Evolutionary conservation across 2,113 vertebrate species (phyloP), one percentile per base, ranked within the genome.

Genomic region (Hippocampus zosterae): DNA sequence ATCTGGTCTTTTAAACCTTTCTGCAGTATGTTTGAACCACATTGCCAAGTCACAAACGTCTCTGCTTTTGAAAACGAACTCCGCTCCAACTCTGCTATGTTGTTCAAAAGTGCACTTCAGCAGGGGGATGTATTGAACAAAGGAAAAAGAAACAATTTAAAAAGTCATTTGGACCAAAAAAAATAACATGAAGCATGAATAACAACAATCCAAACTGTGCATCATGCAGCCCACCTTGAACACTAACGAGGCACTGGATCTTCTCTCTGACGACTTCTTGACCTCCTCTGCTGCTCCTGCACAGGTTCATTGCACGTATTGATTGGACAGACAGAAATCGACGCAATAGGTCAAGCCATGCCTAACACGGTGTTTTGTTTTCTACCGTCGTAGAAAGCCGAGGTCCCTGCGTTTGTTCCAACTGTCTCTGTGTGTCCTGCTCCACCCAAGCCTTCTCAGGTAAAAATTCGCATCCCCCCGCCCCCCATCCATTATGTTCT

Each of bases 201-300:
- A 44, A 44, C 11, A 48, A 18, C 46, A 48, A 48, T 3, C n/a
- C 13, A 11, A 23, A 29, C 12, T 63, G 19, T 16, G 65, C n/a
- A n/a, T 56, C 64, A 63, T 73, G 0, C 76, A 92, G 91, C 86
- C 91, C 61, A 77, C 84, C 53, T 69, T 92, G 81, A 82, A 50
- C 13, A 50, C 85, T 0, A 69, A 25, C 27, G 88, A 90, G 0
- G 92, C 90, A 59, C 85, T 93, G 80, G 91, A 90, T 73, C 0
- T 92, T 70, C 79, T 93, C 66, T 86, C 87, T 33, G 91, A 75
- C 72, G 91, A 70, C 76, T 90, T 93, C 15, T 19, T 9, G 25
- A 46, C 63, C 8, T 46, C 84, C 3, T 70, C 81, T 3, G 37
- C 66, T 15, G 86, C 85, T 72, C 84, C 83, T 25, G 21, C 75